Percentiles rank a stretch among this genome's conserved stretches.
These are phyloP conservation scores for Megalurothrips usitatus DNA, from an alignment of 2,888 invertebrate genomes.

Conservation along the genomic window DNA sequence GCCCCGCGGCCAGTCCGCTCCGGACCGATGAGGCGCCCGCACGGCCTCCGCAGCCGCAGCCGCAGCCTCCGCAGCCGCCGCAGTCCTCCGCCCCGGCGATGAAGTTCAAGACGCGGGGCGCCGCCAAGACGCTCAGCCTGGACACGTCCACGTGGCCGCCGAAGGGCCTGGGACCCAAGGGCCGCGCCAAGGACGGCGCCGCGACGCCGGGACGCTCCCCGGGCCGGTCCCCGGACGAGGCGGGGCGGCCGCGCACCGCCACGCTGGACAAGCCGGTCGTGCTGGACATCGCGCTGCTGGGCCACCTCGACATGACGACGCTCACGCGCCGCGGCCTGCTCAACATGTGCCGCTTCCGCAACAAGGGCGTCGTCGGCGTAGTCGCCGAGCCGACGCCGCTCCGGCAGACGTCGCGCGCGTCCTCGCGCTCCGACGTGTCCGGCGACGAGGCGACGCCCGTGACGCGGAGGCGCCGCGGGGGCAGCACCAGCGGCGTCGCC, in stretches of 20 bases:
- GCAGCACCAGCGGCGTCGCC: background rate
- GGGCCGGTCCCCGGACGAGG: conserved; percentile 7
- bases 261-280: conserved; percentile 54
- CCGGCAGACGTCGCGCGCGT: background rate
- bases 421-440: conserved; percentile 12
- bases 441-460: conserved; percentile 15
- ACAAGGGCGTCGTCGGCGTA: conserved; percentile 9
- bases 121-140: conserved; percentile 2
- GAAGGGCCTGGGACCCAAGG: background rate
- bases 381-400: conserved; percentile 33
- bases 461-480: background rate
- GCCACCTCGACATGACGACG: conserved; percentile 56
- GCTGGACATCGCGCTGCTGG: conserved; percentile 51
- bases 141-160: conserved; percentile 21
- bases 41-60: background rate
- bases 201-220: background rate
- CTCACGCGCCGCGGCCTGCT: conserved; percentile 53
- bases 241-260: conserved; percentile 52
- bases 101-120: conserved; percentile 17
- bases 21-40: background rate
- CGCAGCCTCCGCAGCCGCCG: background rate
- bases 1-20: background rate
- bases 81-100: background rate
- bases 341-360: conserved; percentile 27
- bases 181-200: background rate